A percentile compares a stretch with the other conserved stretches of the same genome.
Evolutionary conservation across 2,888 invertebrate species (phyloP).

Genomic region (Drosophila flavopinicola): DNA sequence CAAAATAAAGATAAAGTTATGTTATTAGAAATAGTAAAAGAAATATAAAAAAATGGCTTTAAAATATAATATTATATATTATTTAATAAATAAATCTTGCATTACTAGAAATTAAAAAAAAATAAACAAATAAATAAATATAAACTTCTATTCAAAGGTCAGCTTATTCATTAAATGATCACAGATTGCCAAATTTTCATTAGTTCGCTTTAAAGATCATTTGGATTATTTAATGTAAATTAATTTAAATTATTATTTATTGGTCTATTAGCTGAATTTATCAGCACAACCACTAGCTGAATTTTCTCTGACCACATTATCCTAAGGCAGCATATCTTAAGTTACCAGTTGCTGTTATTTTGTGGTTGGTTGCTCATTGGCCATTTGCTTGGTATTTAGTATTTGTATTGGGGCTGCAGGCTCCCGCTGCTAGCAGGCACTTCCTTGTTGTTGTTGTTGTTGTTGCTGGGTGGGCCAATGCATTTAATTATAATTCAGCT

Average conservation of each 20-base stretch:
- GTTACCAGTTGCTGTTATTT: slow-evolving; percentile 6
- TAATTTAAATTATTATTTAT: slow-evolving; percentile 1
- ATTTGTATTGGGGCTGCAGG: slow-evolving; percentile 3
- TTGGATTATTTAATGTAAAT: background rate
- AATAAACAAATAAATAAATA: too few species aligned
- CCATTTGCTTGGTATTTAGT: slow-evolving; percentile 37
- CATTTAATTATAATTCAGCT: slow-evolving; percentile 64
- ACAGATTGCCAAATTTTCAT: too few species aligned
- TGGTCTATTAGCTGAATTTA: background rate
- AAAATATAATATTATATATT: too few species aligned
- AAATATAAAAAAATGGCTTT: too few species aligned
- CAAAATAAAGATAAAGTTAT: too few species aligned
- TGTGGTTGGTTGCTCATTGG: slow-evolving; percentile 22
- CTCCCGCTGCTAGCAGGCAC: slow-evolving; percentile 5
- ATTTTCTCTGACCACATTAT: slow-evolving; percentile 1
- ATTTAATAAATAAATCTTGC: too few species aligned
- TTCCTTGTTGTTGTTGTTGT: slow-evolving; percentile 9
- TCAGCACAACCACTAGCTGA: background rate
- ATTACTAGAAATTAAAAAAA: too few species aligned
- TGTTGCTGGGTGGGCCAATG: slow-evolving; percentile 20
- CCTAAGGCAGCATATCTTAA: slow-evolving; percentile 10
- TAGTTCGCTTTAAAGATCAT: background rate
- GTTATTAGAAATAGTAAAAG: too few species aligned
- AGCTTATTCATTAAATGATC: too few species aligned
- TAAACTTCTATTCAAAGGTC: too few species aligned